Conservation (phyloP, 2,888 invertebrate genomes). For the Leptothorax acervorum region DNA sequence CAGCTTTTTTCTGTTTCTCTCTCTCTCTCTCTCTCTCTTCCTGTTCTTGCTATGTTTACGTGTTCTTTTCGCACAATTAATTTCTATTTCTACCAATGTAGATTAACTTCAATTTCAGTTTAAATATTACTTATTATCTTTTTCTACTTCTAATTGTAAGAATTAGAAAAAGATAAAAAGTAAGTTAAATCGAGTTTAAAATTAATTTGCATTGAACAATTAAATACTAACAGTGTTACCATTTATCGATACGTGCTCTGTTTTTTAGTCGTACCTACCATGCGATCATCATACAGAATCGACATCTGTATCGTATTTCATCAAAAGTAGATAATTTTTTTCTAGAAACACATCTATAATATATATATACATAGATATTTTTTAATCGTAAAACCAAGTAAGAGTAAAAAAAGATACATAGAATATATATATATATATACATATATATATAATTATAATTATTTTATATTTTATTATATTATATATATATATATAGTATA, state of each 20-base stretch:
- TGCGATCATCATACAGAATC: neutral
- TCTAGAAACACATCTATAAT: neutral
- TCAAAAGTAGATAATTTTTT: conserved; percentile 2
- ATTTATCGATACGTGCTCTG: neutral
- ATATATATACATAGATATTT: too few species aligned
- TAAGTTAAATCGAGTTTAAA: too few species aligned
- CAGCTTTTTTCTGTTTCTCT: neutral
- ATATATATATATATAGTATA: too few species aligned
- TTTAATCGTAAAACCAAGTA: too few species aligned
- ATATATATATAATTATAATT: too few species aligned
- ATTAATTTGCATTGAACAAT: neutral
- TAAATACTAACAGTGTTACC: neutral
- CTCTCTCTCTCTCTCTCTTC: too few species aligned
- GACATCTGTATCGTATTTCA: neutral
- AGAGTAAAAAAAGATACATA: too few species aligned
- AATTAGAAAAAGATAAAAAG: too few species aligned
- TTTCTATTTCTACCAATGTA: too few species aligned
- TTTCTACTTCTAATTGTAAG: neutral
- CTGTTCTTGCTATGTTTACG: too few species aligned
- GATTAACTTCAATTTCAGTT: neutral
- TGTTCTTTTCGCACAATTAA: neutral
- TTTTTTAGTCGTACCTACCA: neutral
- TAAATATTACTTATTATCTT: neutral
- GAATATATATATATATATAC: too few species aligned
- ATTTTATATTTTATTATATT: too few species aligned